phyloP scores from a whole-genome alignment of 2,888 invertebrate genomes.

The Caenorhabditis sp. region DNA sequence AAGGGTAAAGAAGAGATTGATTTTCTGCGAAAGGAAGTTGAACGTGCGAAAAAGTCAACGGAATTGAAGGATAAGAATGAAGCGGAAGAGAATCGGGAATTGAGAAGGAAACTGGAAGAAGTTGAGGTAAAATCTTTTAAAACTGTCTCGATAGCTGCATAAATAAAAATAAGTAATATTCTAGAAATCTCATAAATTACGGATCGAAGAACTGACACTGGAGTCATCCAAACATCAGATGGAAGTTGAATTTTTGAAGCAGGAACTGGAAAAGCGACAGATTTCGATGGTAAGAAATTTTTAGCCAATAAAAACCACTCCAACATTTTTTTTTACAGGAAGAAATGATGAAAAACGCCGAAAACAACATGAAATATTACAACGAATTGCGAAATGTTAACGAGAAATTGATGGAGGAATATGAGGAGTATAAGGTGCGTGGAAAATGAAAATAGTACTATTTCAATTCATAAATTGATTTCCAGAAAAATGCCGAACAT shows the following conservation, averaged over 20 bases:
- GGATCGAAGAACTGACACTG: neutral
- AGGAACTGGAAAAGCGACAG: constrained; percentile 1
- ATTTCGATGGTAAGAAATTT: neutral
- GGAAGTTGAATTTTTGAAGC: constrained; percentile 3
- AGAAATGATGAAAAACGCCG: constrained; percentile 3
- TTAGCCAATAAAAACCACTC: no score
- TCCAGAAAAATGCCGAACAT: constrained; percentile 9
- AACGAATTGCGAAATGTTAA: constrained; percentile 4
- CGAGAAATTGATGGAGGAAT: neutral
- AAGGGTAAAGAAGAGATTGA: constrained; percentile 27
- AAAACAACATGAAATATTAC: constrained; percentile 7
- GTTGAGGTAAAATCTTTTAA: neutral
- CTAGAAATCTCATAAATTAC: neutral
- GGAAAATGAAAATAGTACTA: neutral
- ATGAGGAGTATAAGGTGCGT: constrained; percentile 7
- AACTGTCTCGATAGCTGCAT: no score
- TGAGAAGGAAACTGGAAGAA: neutral
- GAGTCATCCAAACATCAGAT: neutral
- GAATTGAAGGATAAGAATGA: constrained; percentile 3
- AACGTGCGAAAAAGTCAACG: neutral
- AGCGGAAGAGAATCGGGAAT: neutral
- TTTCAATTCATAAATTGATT: neutral
- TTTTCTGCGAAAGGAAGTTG: constrained; percentile 18
- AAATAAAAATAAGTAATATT: no score
- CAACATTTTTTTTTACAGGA: neutral